phyloP scores from a whole-genome alignment of 2,888 invertebrate species.

The Parnassius apollo region DNA sequence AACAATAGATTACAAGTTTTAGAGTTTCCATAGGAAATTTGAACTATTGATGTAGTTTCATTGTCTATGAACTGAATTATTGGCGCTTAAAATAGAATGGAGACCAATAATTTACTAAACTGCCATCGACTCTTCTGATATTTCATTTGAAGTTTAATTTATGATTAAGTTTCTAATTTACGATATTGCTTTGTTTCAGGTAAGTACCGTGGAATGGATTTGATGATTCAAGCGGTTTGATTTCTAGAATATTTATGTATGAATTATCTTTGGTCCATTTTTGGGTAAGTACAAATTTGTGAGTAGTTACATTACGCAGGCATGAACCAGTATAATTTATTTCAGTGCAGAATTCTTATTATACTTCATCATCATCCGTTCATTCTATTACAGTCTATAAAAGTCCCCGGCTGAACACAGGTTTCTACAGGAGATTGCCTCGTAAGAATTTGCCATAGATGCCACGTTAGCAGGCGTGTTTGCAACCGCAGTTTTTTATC shows the following conservation, averaged over 20 bases:
- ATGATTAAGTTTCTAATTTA: slow-evolving; percentile 30
- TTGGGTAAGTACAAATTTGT: no score
- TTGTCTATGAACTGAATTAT: slow-evolving; percentile 21
- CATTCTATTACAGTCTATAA: no score
- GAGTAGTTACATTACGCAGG: no score
- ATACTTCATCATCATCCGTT: no score
- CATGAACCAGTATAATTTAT: no score
- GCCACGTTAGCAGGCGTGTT: no score
- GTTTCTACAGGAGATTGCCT: no score
- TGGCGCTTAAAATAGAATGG: slow-evolving; percentile 7
- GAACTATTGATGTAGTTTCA: slow-evolving; percentile 32
- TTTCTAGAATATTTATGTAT: neutral
- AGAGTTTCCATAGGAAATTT: slow-evolving; percentile 33
- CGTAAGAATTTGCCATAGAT: no score
- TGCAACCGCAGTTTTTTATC: no score
- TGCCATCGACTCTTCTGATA: slow-evolving; percentile 20
- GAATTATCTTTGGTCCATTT: no score
- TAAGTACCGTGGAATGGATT: slow-evolving; percentile 46
- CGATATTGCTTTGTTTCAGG: slow-evolving; percentile 63
- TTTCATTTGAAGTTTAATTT: slow-evolving; percentile 32
- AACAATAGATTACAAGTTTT: slow-evolving; percentile 34
- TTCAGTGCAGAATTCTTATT: no score
- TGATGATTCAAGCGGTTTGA: slow-evolving; percentile 5
- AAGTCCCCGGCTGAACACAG: no score
- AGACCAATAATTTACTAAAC: slow-evolving; percentile 22